Conservation (phyloP, 92 coral and sea anemone genomes). For the Zoanthus solanderi region DNA sequence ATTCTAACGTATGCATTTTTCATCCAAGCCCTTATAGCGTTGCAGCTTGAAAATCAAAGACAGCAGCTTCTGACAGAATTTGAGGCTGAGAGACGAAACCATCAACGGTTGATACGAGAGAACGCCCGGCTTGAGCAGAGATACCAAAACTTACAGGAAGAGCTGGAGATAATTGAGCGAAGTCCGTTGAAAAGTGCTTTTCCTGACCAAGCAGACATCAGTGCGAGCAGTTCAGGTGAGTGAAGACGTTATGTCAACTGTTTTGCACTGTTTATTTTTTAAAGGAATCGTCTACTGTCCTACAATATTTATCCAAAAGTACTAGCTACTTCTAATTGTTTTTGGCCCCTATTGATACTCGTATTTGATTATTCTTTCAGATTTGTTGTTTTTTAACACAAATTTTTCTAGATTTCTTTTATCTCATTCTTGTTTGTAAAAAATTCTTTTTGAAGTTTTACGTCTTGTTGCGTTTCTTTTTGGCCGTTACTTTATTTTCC, state of each 20-base stretch:
- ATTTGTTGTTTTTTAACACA: no score
- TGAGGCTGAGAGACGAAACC: constrained; percentile 96
- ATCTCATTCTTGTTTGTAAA: no score
- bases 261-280: not conserved
- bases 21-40: constrained; percentile 61
- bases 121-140: constrained; percentile 94
- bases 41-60: constrained; percentile 81
- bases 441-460: no score
- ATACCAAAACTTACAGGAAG: constrained; percentile 94
- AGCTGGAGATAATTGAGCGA: constrained; percentile 87
- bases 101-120: constrained; percentile 92
- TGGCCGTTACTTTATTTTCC: no score
- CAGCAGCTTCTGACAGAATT: constrained; percentile 87
- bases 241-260: not conserved
- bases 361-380: no score
- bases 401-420: no score
- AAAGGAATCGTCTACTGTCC: no score
- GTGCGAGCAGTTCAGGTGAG: constrained; percentile 87
- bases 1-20: not conserved
- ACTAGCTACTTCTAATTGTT: no score
- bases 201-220: constrained; percentile 47
- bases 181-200: constrained; percentile 69
- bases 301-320: no score
- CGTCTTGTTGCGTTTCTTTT: no score
- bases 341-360: no score